Conservation (phyloP, 2,888 invertebrate species). For the Tetragnatha montana region DNA sequence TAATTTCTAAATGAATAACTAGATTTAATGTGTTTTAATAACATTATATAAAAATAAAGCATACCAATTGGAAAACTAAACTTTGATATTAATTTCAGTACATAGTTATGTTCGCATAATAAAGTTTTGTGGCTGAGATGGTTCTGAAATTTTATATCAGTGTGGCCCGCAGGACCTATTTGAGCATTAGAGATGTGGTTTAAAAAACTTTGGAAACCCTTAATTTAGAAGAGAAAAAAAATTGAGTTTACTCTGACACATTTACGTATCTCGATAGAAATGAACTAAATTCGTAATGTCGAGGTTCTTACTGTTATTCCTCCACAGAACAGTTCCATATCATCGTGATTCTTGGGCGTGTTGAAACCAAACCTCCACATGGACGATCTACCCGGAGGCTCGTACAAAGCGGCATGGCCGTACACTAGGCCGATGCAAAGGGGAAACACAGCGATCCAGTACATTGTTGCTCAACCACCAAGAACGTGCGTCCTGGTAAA, state of each 20-base stretch:
- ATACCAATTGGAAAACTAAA: too few species aligned
- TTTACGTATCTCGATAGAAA: not conserved
- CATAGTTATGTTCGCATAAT: too few species aligned
- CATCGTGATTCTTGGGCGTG: constrained; percentile 56
- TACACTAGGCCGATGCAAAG: constrained; percentile 40
- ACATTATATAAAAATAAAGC: too few species aligned
- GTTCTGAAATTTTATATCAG: too few species aligned
- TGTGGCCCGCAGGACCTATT: too few species aligned
- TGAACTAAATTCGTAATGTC: too few species aligned
- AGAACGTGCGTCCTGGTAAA: too few species aligned
- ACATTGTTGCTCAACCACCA: constrained; percentile 18
- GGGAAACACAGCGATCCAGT: constrained; percentile 21
- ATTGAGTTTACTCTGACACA: not conserved
- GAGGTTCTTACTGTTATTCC: constrained; percentile 65
- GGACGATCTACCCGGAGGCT: constrained; percentile 63
- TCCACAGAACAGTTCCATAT: constrained; percentile 62
- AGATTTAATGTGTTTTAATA: too few species aligned
- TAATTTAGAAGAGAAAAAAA: not conserved
- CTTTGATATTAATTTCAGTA: too few species aligned
- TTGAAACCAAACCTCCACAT: constrained; percentile 67
- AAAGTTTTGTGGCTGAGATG: too few species aligned
- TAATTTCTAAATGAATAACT: too few species aligned
- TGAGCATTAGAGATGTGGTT: not conserved
- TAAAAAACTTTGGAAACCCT: not conserved
- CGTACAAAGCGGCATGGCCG: constrained; percentile 59